These are phyloP conservation scores for Nesidiocoris tenuis DNA, from an alignment of 2,888 invertebrate species.

Conservation along the genomic window DNA sequence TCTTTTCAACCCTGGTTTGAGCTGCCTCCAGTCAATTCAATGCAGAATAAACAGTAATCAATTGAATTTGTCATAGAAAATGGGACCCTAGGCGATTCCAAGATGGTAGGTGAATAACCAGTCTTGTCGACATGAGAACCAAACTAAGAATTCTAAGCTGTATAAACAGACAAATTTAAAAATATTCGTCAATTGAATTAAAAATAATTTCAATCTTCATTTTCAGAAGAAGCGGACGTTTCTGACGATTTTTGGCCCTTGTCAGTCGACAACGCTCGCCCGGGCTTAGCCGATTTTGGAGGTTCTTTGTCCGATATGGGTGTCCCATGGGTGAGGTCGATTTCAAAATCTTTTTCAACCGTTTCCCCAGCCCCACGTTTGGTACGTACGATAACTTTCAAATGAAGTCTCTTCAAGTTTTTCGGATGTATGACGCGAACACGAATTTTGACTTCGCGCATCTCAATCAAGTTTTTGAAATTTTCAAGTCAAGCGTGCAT, in stretches of 20 bases:
- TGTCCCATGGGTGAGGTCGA: constrained; percentile 36
- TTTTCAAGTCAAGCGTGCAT: neutral
- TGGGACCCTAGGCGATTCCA: too few species aligned
- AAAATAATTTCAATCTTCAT: constrained; percentile 18
- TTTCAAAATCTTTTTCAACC: constrained; percentile 38
- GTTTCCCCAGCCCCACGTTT: constrained; percentile 19
- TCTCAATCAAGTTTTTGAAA: neutral
- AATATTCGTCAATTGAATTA: too few species aligned
- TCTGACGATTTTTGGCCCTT: constrained; percentile 10
- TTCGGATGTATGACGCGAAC: constrained; percentile 39
- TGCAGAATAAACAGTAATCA: too few species aligned
- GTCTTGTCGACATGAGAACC: too few species aligned
- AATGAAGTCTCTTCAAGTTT: constrained; percentile 33
- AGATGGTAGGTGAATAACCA: too few species aligned
- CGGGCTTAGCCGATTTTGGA: constrained; percentile 1
- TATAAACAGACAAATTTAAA: too few species aligned
- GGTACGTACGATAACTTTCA: constrained; percentile 40
- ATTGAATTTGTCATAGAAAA: too few species aligned
- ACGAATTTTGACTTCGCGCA: constrained; percentile 40
- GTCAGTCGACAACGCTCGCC: neutral
- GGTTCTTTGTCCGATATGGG: constrained; percentile 9
- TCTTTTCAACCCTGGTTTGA: too few species aligned
- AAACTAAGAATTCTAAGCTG: neutral
- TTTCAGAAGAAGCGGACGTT: constrained; percentile 20
- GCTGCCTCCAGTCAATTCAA: too few species aligned